Base-by-base conservation (phyloP, 2,797 vertebrate genomes). In the Lacerta agilis region DNA sequence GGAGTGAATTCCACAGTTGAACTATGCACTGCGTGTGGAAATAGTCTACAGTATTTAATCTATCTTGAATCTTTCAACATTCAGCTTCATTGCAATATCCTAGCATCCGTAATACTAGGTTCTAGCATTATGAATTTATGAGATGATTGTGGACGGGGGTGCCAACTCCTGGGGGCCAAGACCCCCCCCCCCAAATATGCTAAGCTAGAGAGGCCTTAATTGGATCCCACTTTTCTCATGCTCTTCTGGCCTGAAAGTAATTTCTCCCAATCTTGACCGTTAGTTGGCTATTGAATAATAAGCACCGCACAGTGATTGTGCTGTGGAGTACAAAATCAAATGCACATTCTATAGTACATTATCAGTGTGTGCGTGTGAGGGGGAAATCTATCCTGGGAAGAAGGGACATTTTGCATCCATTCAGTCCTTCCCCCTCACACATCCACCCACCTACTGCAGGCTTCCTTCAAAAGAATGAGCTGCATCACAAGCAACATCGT, bases 341-440 rank as follows among this genome's bases (percentile, higher is more conserved):
- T 82, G 0, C 92, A 92, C 94, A 88, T 75, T 92, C 38, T 0
- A 85, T 77, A 83, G 85, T 86, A 89, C 89, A 94, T 90, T 90
- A 93, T 91, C 94, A 64, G 61, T 36, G 9, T 86, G 92, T 67
- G 13, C 66, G 91, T 90, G 90, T 89, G 94, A 92, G 90, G 94
- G 93, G 94, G 90, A 94, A 94, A 41, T 90, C 94, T 93, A 91
- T 94, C 92, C 83, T 89, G 91, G 92, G 92, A 88, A 94, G 92
- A 95, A 91, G 91, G 94, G 94, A 94, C 94, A 93, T 93, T 93
- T 94, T 94, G 91, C 91, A 93, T 95, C 93, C 94, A 90, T 94
- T 94, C 94, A 95, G 75, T 94, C 81, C 67, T 90, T 94, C 93
- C 93, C 83, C 92, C 94, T 93, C 82, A 91, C 88, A 92, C 93